Evolutionary conservation across 2,113 vertebrate genomes (phyloP), one percentile per base, ranked within the genome.

Genomic region (Phalacrocorax brasilianus): DNA sequence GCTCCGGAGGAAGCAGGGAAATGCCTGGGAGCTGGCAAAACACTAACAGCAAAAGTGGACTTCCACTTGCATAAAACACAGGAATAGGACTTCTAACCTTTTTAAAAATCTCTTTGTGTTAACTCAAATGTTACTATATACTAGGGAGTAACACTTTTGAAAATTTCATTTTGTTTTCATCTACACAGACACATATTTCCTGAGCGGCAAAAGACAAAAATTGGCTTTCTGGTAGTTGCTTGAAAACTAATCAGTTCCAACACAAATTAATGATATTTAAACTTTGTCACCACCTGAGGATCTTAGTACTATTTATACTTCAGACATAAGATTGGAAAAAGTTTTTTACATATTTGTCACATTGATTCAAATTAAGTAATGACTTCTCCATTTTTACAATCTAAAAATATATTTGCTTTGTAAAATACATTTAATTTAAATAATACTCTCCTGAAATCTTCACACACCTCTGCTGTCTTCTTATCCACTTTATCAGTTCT

Each of bases 381-480:
- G 93, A 56, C 28, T 96, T 88, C 85, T 81, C 38, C 74, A 82
- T 85, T 33, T 95, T 96, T 93, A 78, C 84, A 72, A 81, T 66
- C 59, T 91, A 80, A 79, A 78, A 75, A 82, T 67, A 85, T 67
- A 95, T 94, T 79, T 95, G 55, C 66, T 89, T 75, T 55, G 53
- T 79, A 88, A 92, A 97, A 96, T 80, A 58, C 11, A 65, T 76
- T 65, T 63, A 74, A 91, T 88, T 94, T 88, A 88, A 85, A 49
- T 86, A 92, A 77, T 7, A 6, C 15, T 73, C 26, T 62, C 28
- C 32, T 70, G 80, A 88, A 94, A 76, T 71, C 49, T 81, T 86
- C 73, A 75, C 26, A 56, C 16, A 44, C 35, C 33, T 92, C 56
- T 35, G 21, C 40, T 23, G 27, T 72, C 47, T 79, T 90, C 85